Base-by-base conservation (phyloP, 2,113 vertebrate genomes). In the Zosterops hypoxanthus region DNA sequence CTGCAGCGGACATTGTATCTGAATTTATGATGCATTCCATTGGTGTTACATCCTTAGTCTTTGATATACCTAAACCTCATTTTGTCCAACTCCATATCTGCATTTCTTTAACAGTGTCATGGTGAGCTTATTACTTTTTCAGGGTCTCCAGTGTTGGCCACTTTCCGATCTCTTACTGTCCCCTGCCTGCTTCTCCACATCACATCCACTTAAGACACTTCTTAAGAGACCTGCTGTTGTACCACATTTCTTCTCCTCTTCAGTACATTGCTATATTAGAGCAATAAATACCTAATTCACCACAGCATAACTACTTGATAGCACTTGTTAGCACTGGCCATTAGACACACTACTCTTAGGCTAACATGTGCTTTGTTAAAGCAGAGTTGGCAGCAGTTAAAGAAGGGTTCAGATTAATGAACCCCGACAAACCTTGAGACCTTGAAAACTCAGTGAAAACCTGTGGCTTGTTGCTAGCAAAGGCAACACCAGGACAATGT, bases 401-500 rank as follows among this genome's bases (percentile, higher is more conserved):
- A 17, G 41, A 57, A 36, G 70, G 4, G 8, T 39, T 92, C 22
- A 66, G n/a, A 36, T n/a, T 79, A 90, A 88, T 13, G 16, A 42
- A 12, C 57, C 28, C 23, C 55, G 33, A 47, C 18, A 77, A 73
- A 47, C 26, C 11, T n/a, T 28, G 29, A 90, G 71, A 41, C 20
- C 20, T 71, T 86, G 23, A 20, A 86, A 80, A 46, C 12, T 71
- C 42, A 24, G 14, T 23, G 39, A 66, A 65, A 76, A 29, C 10
- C 41, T 31, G 29, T 56, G 34, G 18, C 16, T 90, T 0, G 0
- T 59, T n/a, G 20, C 22, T 9, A 31, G 26, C 11, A 59, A 66
- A 60, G 47, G 8, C 31, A 52, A 26, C 6, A 25, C 29, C 9
- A 28, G 8, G 21, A 34, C 2, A 5, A 16, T 9, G 23, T 33